phyloP scores from a whole-genome alignment of 1,140 invertebrate genomes.

The Caerostris extrusa region DNA sequence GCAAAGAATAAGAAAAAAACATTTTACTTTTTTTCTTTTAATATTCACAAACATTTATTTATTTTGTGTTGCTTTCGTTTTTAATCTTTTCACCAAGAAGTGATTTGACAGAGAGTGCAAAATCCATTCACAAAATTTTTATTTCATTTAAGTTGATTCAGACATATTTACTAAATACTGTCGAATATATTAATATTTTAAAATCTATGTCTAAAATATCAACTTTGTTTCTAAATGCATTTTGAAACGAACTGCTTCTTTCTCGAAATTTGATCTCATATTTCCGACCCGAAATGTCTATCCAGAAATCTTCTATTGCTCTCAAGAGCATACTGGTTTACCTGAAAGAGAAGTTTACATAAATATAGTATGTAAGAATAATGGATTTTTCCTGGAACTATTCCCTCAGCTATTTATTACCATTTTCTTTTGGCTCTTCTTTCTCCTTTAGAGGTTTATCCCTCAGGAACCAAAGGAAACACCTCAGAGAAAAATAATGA shows the following conservation, averaged over 20 bases:
- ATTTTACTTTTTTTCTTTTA: too few species aligned
- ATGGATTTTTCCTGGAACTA: slow-evolving; percentile 1
- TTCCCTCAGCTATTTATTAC: slow-evolving; percentile 9
- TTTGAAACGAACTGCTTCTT: neutral
- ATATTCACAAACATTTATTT: too few species aligned
- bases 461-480: neutral
- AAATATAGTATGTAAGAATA: neutral
- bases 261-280: neutral
- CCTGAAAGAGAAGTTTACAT: neutral
- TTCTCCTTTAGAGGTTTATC: neutral
- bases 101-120: too few species aligned
- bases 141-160: too few species aligned
- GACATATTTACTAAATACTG: too few species aligned
- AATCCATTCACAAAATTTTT: too few species aligned
- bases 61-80: too few species aligned
- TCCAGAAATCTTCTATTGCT: neutral
- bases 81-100: too few species aligned
- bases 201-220: too few species aligned
- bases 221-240: too few species aligned
- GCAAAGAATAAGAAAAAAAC: too few species aligned
- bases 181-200: too few species aligned
- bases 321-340: neutral
- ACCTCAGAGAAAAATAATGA: neutral
- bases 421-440: neutral
- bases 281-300: neutral